Evolutionary conservation across 2,113 vertebrate species (phyloP), one percentile per base, ranked within the genome.

Genomic region (Cottus gobio): DNA sequence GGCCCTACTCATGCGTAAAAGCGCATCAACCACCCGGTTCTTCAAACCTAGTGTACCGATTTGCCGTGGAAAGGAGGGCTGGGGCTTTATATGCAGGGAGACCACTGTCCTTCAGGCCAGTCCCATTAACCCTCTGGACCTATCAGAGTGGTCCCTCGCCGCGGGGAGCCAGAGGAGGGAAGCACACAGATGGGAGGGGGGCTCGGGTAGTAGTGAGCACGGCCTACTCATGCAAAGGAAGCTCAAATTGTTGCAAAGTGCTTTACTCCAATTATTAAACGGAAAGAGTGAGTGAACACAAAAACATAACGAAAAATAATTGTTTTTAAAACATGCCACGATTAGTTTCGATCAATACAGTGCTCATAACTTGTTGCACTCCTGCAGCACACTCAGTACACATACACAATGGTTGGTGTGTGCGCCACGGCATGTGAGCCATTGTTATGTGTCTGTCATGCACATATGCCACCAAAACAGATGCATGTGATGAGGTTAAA

Each of bases 91-190:
- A 95, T 92, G 69, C 72, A 83, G 68, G 58, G 72, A 86, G 63
- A 57, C 71, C 44, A 87, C 70, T 85, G 75, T 69, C 85, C 84
- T 60, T 31, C 67, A 85, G 89, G 85, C 86, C 91, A 92, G 85
- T 82, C 91, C 90, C 87, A 87, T 90, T 85, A 88, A 88, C 78
- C 88, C 82, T 79, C 78, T 75, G 87, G 79, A 89, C 95, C 95
- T 94, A 96, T 95, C 93, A 94, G 92, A 92, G 83, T 67, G 30
- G 79, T 58, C 85, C 69, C 71, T 85, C 89, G 37, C 92, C 75
- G 52, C 89, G 37, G 93, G 93, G 89, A 73, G 83, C 83, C 81
- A 28, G 37, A 24, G 34, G 30, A 75, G 64, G 66, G 52, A 50
- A 64, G 66, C 70, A 48, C 62, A 62, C 87, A 86, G 82, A 83